These are phyloP conservation scores for Phaenicophaeus curvirostris DNA, from an alignment of 2,797 vertebrate genomes.

Conservation along the genomic window DNA sequence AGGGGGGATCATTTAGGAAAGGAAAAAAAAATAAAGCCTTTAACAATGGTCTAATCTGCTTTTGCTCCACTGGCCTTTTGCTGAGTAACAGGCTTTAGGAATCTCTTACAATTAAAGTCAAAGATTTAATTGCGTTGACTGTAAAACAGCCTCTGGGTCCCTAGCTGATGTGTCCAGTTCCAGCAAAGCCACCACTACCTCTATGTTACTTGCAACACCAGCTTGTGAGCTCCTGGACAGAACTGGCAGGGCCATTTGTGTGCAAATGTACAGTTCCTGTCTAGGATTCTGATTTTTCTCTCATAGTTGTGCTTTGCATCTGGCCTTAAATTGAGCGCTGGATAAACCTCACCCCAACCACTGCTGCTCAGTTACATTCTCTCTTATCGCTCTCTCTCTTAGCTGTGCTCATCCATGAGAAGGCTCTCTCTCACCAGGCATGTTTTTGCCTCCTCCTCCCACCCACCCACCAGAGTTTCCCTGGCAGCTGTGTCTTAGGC, in stretches of 20 bases:
- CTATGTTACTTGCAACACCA: not conserved
- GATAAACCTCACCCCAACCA: not conserved
- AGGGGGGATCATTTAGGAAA: not conserved
- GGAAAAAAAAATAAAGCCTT: not conserved
- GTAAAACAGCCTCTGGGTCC: not conserved
- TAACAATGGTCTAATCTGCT: not conserved
- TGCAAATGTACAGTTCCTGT: not conserved
- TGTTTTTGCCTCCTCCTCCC: not conserved
- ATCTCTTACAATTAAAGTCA: not conserved
- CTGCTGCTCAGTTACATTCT: not conserved
- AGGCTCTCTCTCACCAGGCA: not conserved
- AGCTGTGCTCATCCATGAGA: not conserved
- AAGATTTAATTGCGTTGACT: not conserved
- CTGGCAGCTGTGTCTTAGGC: conserved; percentile 37
- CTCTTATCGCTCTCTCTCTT: not conserved
- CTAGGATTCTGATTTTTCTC: not conserved
- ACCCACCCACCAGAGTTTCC: not conserved
- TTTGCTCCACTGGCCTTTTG: not conserved
- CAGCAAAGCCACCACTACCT: not conserved
- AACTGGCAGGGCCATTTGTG: not conserved
- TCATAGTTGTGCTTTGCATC: not conserved
- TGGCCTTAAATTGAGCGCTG: accelerated
- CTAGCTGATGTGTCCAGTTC: not conserved
- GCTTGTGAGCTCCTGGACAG: not conserved
- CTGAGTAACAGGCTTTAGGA: not conserved